Evolutionary conservation across 35 echinoderm and acorn worm species (phyloP).

Genomic region (Ophioderma brevispina): DNA sequence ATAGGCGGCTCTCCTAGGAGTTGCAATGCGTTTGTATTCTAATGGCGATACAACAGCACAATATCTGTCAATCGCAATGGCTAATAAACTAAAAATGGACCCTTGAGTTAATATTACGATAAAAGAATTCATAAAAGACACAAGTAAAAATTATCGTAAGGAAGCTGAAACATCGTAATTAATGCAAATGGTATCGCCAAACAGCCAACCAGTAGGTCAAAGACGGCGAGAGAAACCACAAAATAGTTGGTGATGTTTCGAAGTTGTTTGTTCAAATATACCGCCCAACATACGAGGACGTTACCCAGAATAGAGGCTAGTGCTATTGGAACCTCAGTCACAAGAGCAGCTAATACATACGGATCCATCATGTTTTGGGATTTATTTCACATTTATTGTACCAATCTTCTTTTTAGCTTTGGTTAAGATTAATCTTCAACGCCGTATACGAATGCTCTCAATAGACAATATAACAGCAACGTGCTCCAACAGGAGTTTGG

Average conservation of each 20-base stretch:
- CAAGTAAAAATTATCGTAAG: conserved; percentile 64
- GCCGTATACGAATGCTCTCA: too few relatives aligned
- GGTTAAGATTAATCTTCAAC: too few relatives aligned
- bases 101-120: conserved; percentile 89
- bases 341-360: too few relatives aligned
- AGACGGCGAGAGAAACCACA: conserved; percentile 90
- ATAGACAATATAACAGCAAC: too few relatives aligned
- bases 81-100: conserved; percentile 87
- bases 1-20: conserved; percentile 49
- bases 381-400: too few relatives aligned
- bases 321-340: conserved; percentile 94
- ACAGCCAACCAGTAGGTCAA: conserved; percentile 79
- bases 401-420: too few relatives aligned
- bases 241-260: conserved; percentile 94
- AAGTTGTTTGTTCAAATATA: conserved; percentile 78
- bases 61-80: conserved; percentile 91
- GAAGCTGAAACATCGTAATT: conserved; percentile 55
- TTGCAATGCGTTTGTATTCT: conserved; percentile 77
- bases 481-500: too few relatives aligned
- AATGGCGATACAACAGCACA: conserved; percentile 84
- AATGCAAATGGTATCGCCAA: conserved; percentile 94
- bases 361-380: too few relatives aligned
- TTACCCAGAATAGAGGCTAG: conserved; percentile 78
- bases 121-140: conserved; percentile 97
- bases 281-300: conserved; percentile 83